Evolutionary conservation across 2,113 vertebrate genomes (phyloP), one percentile per base, ranked within the genome.

Genomic region (Pseudois nayaur): DNA sequence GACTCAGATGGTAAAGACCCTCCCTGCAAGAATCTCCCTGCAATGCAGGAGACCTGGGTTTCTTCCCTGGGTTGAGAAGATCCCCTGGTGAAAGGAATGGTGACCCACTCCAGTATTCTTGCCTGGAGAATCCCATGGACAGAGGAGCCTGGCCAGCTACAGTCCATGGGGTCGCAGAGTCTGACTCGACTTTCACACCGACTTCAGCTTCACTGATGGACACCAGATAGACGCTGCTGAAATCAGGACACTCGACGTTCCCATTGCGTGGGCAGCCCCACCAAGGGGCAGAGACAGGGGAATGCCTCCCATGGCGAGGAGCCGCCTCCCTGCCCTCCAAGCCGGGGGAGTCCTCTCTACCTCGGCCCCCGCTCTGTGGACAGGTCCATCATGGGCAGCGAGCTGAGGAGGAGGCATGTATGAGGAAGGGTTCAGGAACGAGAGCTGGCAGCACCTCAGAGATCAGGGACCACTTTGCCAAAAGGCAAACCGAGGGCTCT

Each of bases 221-320:
- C 71, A 27, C 36, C 36, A 27, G 71, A 43, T 43, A 43, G 71
- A 14, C 0, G 3, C 40, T 76, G 23, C 71, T 76, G 40, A 76
- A 43, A 76, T 76, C 71, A 27, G 40, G 23, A 76, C 12, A 7
- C 12, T 43, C 1, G 2, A 76, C 40, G 12, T 43, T 76, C 71
- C 71, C 12, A 43, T 23, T 43, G 40, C 3, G 1, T 74, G 40
- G 40, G 45, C 5, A 25, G 40, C 59, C n/a, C 19, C 16, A 15
- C 60, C 19, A 8, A 78, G 60, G 17, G 23, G 31, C 71, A 55
- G 29, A 36, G 31, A 64, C 23, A 0, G 5, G 33, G 10, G n/a
- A 19, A 62, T 16, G 36, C 36, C 76, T 82, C 27, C 14, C 13
- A 5, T 5, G n/a, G 21, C 1, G 27, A 1, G 0, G 29, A 62